Evolutionary conservation across 2,888 invertebrate genomes (phyloP).

Genomic region (Phyllotreta striolata): DNA sequence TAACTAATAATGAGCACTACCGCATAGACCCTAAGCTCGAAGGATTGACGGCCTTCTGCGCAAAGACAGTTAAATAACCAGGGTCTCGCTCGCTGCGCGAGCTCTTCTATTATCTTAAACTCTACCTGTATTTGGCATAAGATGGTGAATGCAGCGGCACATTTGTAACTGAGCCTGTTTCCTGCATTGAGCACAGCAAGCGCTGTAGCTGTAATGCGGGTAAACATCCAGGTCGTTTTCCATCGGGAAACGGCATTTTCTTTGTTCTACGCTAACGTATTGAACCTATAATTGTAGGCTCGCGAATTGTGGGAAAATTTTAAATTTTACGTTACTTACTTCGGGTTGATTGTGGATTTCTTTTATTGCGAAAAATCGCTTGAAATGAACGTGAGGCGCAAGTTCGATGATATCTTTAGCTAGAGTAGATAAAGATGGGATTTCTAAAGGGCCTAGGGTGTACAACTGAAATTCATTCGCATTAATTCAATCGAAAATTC

Average conservation of each 20-base stretch:
- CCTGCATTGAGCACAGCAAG: constrained; percentile 76
- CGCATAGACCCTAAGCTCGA: too few relatives aligned
- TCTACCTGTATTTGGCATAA: constrained; percentile 71
- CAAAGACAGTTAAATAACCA: too few relatives aligned
- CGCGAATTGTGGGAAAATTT: not conserved
- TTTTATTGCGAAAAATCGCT: constrained; percentile 56
- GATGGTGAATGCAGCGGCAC: constrained; percentile 75
- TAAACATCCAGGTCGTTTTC: constrained; percentile 72
- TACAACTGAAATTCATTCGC: constrained; percentile 63
- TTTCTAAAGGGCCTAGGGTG: constrained; percentile 71
- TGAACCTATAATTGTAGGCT: constrained; percentile 56
- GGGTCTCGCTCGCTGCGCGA: too few relatives aligned
- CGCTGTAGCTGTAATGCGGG: constrained; percentile 74
- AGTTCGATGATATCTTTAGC: constrained; percentile 69
- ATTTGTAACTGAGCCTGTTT: constrained; percentile 68
- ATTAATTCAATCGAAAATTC: not conserved
- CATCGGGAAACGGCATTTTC: constrained; percentile 74
- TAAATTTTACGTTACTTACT: constrained; percentile 48
- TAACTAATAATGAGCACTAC: too few relatives aligned
- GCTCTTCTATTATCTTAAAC: not conserved
- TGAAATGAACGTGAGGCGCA: constrained; percentile 66
- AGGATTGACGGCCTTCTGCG: too few relatives aligned
- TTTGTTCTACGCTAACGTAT: constrained; percentile 68
- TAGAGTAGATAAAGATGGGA: constrained; percentile 73
- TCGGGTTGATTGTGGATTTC: constrained; percentile 76